Base-by-base conservation (phyloP, 2,888 invertebrate species). In the Dryococelus australis region DNA sequence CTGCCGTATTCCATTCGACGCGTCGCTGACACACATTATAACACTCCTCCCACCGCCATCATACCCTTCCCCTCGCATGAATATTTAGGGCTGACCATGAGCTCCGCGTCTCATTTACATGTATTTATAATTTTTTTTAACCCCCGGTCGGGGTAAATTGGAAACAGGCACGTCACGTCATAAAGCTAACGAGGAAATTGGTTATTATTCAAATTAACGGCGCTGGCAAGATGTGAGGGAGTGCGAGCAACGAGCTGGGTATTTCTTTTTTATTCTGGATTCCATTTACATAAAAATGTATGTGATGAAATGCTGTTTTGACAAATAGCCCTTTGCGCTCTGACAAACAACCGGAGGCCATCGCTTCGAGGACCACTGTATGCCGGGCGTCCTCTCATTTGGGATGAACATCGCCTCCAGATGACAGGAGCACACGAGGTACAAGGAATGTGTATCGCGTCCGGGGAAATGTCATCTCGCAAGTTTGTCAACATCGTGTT, bases 181-280 rank as follows among this genome's bases (percentile, higher is more conserved):
- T n/a, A 65, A 65, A n/a, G 65, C 65, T 65, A 65, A 65, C 65
- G 65, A 65, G 65, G n/a, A 65, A 65, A 65, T 16, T 65, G 65
- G 65, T 65, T 65, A 65, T 65, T 65, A 65, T 65, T 65, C 65
- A n/a, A 65, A 65, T 65, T 65, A 65, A 65, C 65, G 35, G 35
- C 35, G 1, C 4, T 35, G 35, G 35, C 2, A 35, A 35, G 35
- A 4, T 35, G 35, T 35, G 35, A 1, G 8, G 65, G 65, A 5
- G 65, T 20, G n/a, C 65, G 65, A 0, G 65, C n/a, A 20, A 65
- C 65, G 65, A 65, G n/a, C 20, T 65, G 65, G 65, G 12, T 0
- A 65, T 65, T 65, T 65, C 24, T 24, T 9, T 65, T 65, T 65
- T 65, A 65, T 65, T 65, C 65, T 8, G 65, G 24, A 65, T 65